A percentile compares a stretch with the other conserved stretches of the same genome.
phyloP scores from a whole-genome alignment of 2,113 vertebrate species.

The Planiliza haematocheilus region DNA sequence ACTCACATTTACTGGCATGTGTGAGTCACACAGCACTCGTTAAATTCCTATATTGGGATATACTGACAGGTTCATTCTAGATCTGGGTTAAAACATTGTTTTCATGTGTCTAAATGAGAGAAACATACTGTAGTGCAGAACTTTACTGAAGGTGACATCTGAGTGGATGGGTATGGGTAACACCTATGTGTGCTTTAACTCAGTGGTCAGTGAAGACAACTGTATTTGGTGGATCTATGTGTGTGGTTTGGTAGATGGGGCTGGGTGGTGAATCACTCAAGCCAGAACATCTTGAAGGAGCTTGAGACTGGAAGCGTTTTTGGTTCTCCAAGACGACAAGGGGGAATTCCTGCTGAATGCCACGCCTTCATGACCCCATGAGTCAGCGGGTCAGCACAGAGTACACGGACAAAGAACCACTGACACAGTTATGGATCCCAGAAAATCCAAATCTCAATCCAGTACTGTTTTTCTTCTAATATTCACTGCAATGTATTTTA shows the following conservation, averaged over 20 bases:
- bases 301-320: slow-evolving; percentile 1
- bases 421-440: slow-evolving; percentile 12
- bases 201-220: slow-evolving; percentile 13
- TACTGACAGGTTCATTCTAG: too few species aligned
- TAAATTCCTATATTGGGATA: not conserved
- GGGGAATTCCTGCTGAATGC: slow-evolving; percentile 57
- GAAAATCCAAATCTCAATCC: not conserved
- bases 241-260: slow-evolving; percentile 9
- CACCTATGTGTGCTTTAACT: slow-evolving; percentile 6
- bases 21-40: slow-evolving; percentile 6
- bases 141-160: not conserved
- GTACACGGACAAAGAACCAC: not conserved
- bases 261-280: not conserved
- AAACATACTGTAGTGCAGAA: not conserved
- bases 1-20: slow-evolving; percentile 5
- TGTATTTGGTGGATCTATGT: not conserved
- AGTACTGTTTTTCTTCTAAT: too few species aligned
- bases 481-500: not conserved
- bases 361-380: slow-evolving; percentile 46
- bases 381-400: slow-evolving; percentile 51
- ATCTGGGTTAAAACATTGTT: too few species aligned
- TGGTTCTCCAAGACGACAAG: slow-evolving; percentile 23
- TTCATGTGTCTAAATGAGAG: not conserved
- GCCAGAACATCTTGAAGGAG: slow-evolving; percentile 1
- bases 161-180: not conserved